Evolutionary conservation across 1,140 invertebrate genomes (phyloP).

Genomic region (Hirudo medicinalis): DNA sequence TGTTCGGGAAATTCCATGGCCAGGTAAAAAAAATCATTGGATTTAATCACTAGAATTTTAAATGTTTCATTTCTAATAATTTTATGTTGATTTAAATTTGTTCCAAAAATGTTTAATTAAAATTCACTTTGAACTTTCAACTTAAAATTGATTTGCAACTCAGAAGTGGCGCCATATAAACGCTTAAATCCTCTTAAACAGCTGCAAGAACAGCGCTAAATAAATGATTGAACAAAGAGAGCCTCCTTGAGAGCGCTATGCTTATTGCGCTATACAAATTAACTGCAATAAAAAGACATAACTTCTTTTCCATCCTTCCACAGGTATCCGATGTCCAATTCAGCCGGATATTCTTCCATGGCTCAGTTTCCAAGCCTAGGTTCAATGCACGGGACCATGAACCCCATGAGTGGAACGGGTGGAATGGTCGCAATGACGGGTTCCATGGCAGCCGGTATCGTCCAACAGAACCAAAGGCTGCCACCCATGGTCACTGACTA

Average conservation of each 20-base stretch:
- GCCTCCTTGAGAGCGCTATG: not conserved
- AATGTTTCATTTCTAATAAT: too few species aligned
- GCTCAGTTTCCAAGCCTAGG: constrained; percentile 16
- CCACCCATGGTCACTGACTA: constrained; percentile 5
- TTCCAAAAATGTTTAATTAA: too few species aligned
- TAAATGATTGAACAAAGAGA: too few species aligned
- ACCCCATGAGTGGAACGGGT: constrained; percentile 11
- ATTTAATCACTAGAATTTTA: too few species aligned
- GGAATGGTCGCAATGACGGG: constrained; percentile 1
- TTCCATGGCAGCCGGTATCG: not conserved
- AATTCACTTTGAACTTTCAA: too few species aligned
- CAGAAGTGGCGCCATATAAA: too few species aligned
- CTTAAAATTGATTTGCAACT: too few species aligned
- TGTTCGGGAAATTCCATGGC: constrained; percentile 8
- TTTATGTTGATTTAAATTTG: too few species aligned
- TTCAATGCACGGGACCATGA: constrained; percentile 13
- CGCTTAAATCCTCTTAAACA: too few species aligned
- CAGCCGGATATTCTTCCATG: constrained; percentile 11
- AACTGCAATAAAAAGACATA: not conserved
- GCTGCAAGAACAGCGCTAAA: too few species aligned
- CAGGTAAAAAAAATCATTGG: not conserved
- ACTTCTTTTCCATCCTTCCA: too few species aligned
- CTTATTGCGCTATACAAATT: not conserved
- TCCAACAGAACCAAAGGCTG: constrained; percentile 4
- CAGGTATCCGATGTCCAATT: constrained; percentile 3